phyloP scores from a whole-genome alignment of 2,888 invertebrate species.

The Pseudococcus jackbeardsleyi region DNA sequence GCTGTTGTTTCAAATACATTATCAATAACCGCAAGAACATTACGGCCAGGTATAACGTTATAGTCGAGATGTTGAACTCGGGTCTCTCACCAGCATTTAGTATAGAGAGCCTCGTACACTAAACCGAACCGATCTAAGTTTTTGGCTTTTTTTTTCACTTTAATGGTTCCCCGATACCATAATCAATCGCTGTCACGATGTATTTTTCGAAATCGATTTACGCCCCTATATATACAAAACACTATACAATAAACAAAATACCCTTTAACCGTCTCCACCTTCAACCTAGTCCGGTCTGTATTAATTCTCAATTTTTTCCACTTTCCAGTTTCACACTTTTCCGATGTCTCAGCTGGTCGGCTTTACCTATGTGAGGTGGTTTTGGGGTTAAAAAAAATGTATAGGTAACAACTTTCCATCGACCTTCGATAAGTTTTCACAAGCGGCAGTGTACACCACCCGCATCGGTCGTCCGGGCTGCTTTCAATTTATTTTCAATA shows the following conservation, averaged over 20 bases:
- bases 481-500: constrained; percentile 55
- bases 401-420: background rate
- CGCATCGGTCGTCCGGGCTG: background rate
- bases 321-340: too few relatives aligned
- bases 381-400: background rate
- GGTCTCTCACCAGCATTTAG: background rate
- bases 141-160: constrained; percentile 11
- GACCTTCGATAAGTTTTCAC: background rate
- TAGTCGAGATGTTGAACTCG: constrained; percentile 42
- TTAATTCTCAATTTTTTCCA: constrained; percentile 46
- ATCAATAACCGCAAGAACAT: constrained; percentile 56
- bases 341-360: constrained; percentile 12
- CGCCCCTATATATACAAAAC: constrained; percentile 27
- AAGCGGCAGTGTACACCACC: background rate
- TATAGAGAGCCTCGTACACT: background rate
- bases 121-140: background rate
- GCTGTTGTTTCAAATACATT: constrained; percentile 54
- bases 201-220: constrained; percentile 34
- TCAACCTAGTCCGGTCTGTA: background rate
- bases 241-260: constrained; percentile 24
- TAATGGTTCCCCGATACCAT: constrained; percentile 33
- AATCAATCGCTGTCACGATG: constrained; percentile 42
- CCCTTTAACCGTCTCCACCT: background rate
- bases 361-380: background rate
- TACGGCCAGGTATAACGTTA: constrained; percentile 43